phyloP scores from a whole-genome alignment of 2,113 vertebrate genomes.

The Pangasianodon hypophthalmus region DNA sequence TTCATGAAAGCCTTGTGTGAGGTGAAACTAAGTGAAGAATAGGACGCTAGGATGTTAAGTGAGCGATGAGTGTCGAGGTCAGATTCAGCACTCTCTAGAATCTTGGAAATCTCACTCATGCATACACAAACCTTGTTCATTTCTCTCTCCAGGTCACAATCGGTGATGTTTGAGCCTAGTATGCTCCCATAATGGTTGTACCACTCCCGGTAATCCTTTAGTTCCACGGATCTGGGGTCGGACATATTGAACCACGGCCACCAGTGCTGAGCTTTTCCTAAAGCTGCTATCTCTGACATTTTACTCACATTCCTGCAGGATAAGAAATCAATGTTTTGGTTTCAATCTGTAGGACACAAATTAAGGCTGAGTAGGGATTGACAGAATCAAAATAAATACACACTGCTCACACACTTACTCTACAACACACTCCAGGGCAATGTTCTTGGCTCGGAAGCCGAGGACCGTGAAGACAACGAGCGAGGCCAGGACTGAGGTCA shows the following conservation, averaged over 20 bases:
- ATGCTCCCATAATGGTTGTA: constrained; percentile 63
- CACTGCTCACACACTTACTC: constrained; percentile 30
- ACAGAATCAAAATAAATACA: neutral
- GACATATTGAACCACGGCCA: constrained; percentile 69
- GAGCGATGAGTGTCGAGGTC: neutral
- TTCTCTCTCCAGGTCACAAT: constrained; percentile 74
- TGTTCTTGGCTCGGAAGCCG: constrained; percentile 95
- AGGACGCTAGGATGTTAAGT: neutral
- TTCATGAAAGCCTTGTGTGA: too few relatives aligned
- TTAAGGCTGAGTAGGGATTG: neutral
- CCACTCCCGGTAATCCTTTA: constrained; percentile 75
- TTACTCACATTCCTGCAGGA: constrained; percentile 67
- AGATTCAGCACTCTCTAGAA: neutral
- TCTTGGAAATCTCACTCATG: neutral
- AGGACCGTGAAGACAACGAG: constrained; percentile 94
- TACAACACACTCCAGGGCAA: constrained; percentile 88
- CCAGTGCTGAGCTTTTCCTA: constrained; percentile 55
- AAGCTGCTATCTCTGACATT: constrained; percentile 56
- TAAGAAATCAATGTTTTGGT: constrained; percentile 4
- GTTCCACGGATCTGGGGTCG: constrained; percentile 64
- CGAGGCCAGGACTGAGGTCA: constrained; percentile 93
- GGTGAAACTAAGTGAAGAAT: neutral
- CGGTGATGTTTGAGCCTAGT: constrained; percentile 68
- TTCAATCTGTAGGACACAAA: neutral
- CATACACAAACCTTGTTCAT: constrained; percentile 73